A percentile compares a stretch with the other conserved stretches of the same genome.
Evolutionary conservation across 2,113 vertebrate genomes (phyloP).

Genomic region (Saguinus imperator): DNA sequence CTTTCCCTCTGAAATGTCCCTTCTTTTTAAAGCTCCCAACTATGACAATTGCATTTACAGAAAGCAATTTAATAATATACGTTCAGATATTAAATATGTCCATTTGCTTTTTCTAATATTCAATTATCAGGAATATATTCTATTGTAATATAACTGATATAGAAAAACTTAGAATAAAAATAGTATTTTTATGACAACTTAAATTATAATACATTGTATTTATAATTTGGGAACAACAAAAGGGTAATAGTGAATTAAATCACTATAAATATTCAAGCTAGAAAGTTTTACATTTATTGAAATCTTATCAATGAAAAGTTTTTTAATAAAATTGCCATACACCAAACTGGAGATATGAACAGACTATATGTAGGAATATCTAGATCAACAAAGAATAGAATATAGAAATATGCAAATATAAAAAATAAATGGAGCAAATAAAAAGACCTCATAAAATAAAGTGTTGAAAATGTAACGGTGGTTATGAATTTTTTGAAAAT

Average conservation of each 20-base stretch:
- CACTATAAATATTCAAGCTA: neutral
- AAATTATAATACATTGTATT: neutral
- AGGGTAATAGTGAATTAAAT: neutral
- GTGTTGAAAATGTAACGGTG: neutral
- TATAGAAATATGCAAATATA: neutral
- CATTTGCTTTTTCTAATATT: neutral
- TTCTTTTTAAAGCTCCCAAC: neutral
- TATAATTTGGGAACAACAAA: neutral
- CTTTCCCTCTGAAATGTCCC: neutral
- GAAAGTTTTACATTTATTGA: neutral
- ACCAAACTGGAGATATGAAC: neutral
- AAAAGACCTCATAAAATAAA: neutral
- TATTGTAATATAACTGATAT: neutral
- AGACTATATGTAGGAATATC: neutral
- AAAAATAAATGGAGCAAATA: neutral
- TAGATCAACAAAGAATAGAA: neutral
- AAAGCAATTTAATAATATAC: neutral
- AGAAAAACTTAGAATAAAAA: neutral
- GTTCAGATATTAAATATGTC: neutral
- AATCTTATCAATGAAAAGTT: neutral
- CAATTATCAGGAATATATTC: neutral
- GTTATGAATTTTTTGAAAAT: neutral
- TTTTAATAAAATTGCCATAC: neutral
- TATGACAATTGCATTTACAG: neutral
- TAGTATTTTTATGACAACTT: neutral